Conservation (phyloP, 2,113 vertebrate genomes). For the Cephalopterus ornatus region DNA sequence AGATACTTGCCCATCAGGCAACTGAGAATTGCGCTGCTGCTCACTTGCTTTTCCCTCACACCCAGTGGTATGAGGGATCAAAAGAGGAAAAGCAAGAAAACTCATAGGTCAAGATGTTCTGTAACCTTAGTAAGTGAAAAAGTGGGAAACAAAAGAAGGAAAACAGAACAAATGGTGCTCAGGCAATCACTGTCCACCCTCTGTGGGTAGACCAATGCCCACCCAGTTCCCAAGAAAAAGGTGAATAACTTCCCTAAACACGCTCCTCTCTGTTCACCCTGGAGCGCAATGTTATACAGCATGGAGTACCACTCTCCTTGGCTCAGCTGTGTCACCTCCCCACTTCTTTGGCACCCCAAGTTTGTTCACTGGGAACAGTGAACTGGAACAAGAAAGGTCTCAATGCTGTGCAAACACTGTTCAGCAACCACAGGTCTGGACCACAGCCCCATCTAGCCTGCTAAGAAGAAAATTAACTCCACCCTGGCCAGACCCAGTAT, state of each 20-base stretch:
- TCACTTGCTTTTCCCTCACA: accelerated
- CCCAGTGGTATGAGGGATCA: neutral
- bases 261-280: accelerated
- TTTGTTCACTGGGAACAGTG: accelerated
- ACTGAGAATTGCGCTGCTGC: accelerated
- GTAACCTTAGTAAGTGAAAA: accelerated
- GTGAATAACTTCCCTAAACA: accelerated
- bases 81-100: neutral
- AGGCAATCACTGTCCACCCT: accelerated
- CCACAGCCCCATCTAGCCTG: accelerated
- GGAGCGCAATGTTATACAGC: accelerated
- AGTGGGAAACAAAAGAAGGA: neutral
- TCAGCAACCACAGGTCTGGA: accelerated
- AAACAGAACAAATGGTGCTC: accelerated
- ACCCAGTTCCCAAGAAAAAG: accelerated
- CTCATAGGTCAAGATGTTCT: accelerated
- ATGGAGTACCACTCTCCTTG: accelerated
- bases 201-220: accelerated
- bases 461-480: accelerated
- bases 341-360: accelerated
- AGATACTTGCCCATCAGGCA: neutral
- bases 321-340: too few relatives aligned
- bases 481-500: neutral
- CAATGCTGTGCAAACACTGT: accelerated
- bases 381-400: neutral